A percentile compares a stretch with the other conserved stretches of the same genome.
Conservation (phyloP, 2,113 vertebrate genomes). For the Neolamprologus hecqui region DNA sequence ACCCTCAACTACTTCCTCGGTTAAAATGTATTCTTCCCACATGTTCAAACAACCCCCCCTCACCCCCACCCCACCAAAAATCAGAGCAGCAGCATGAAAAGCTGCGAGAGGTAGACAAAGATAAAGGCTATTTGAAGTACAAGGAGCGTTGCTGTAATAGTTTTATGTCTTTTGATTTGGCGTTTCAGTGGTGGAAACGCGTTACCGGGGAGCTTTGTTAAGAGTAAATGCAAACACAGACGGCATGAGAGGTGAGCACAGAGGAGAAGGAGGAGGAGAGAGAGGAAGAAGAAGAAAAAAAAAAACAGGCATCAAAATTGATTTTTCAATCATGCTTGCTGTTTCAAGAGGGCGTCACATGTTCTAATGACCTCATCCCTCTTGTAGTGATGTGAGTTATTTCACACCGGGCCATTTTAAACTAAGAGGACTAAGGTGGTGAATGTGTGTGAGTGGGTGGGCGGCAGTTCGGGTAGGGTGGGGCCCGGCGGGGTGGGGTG, state of each 20-base stretch:
- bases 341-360: conserved; percentile 73
- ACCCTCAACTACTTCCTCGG: conserved; percentile 2
- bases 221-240: conserved; percentile 44
- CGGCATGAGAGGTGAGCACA: conserved; percentile 11
- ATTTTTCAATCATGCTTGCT: conserved; percentile 73
- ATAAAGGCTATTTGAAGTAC: conserved; percentile 37
- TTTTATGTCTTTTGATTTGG: conserved; percentile 45
- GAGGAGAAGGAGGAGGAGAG: background rate
- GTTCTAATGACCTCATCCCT: conserved; percentile 74
- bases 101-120: background rate
- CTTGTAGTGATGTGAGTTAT: conserved; percentile 70
- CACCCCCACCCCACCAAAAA: background rate
- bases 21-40: background rate
- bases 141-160: conserved; percentile 20
- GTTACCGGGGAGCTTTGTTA: conserved; percentile 19
- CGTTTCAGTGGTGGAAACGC: conserved; percentile 25
- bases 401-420: conserved; percentile 63
- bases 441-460: background rate
- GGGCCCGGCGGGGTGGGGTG: background rate
- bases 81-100: background rate
- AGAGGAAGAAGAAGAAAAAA: background rate
- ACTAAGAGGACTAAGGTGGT: conserved; percentile 48
- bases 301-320: conserved; percentile 69
- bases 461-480: background rate
- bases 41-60: background rate